phyloP scores from a whole-genome alignment of 2,888 invertebrate species.

The Sarcophaga carnaria region DNA sequence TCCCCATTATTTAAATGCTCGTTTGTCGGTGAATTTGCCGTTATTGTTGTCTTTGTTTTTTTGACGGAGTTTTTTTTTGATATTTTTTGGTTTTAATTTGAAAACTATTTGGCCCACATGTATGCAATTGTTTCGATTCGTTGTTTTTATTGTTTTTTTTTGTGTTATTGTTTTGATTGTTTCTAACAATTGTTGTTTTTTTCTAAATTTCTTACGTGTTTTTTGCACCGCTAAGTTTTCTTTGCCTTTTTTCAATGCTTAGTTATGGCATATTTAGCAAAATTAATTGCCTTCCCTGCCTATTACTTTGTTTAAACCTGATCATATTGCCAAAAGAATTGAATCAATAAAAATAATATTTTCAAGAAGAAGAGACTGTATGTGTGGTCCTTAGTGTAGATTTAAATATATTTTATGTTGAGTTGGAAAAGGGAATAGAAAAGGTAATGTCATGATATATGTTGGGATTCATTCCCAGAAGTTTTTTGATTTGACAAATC shows the following conservation, averaged over 20 bases:
- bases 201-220: constrained; percentile 47
- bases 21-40: constrained; percentile 51
- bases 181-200: constrained; percentile 42
- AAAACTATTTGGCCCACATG: constrained; percentile 51
- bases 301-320: constrained; percentile 34
- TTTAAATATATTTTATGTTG: neutral
- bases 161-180: constrained; percentile 69
- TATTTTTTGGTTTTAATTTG: constrained; percentile 56
- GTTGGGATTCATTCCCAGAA: too few relatives aligned
- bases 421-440: too few relatives aligned
- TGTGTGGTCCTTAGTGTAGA: constrained; percentile 36
- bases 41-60: constrained; percentile 4
- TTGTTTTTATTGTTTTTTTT: constrained; percentile 65
- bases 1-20: constrained; percentile 65
- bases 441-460: too few relatives aligned
- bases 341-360: neutral
- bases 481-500: too few relatives aligned
- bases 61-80: constrained; percentile 5
- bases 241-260: constrained; percentile 42
- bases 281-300: constrained; percentile 60
- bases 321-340: constrained; percentile 40
- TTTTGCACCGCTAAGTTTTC: constrained; percentile 47
- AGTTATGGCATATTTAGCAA: constrained; percentile 51
- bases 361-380: neutral
- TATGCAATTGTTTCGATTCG: constrained; percentile 56